Conservation (phyloP, 2,888 invertebrate species). For the Drosophila fulvimacula region DNA sequence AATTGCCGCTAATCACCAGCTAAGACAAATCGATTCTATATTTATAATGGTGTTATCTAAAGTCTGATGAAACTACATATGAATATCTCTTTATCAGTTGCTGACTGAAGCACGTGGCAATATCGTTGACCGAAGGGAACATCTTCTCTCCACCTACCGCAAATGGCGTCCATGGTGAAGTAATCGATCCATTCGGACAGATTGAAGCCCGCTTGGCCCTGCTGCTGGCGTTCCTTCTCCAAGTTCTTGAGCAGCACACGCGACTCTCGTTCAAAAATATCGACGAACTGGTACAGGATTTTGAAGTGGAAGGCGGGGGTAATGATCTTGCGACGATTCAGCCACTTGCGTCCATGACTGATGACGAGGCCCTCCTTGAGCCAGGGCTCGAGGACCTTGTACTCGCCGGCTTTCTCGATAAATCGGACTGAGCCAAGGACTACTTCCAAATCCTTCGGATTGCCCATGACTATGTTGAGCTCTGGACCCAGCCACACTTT, state of each 20-base stretch:
- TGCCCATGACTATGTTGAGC: conserved; percentile 75
- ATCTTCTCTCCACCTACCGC: conserved; percentile 85
- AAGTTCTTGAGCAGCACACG: no score
- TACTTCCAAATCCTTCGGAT: conserved; percentile 79
- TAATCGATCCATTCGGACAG: conserved; percentile 87
- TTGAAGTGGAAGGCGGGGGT: conserved; percentile 93
- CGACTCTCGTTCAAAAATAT: conserved; percentile 88
- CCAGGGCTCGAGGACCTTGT: conserved; percentile 85
- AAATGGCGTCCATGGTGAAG: conserved; percentile 88
- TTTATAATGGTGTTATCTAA: not conserved
- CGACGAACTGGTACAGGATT: conserved; percentile 90
- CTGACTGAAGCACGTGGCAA: not conserved
- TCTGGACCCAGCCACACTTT: conserved; percentile 83
- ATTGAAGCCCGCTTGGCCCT: conserved; percentile 86
- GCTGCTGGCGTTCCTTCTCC: conserved; percentile 71
- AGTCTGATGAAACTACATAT: not conserved
- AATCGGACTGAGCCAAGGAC: conserved; percentile 82
- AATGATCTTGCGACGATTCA: conserved; percentile 88
- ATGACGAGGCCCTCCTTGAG: conserved; percentile 87
- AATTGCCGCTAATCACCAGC: not conserved
- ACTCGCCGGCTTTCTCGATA: conserved; percentile 86
- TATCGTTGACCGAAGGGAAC: no score
- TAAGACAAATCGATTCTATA: conserved; percentile 2
- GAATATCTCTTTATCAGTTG: not conserved
- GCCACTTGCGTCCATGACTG: conserved; percentile 83